A percentile compares a stretch with the other conserved stretches of the same genome.
phyloP scores from a whole-genome alignment of 2,113 vertebrate species.

The Orcinus orca region DNA sequence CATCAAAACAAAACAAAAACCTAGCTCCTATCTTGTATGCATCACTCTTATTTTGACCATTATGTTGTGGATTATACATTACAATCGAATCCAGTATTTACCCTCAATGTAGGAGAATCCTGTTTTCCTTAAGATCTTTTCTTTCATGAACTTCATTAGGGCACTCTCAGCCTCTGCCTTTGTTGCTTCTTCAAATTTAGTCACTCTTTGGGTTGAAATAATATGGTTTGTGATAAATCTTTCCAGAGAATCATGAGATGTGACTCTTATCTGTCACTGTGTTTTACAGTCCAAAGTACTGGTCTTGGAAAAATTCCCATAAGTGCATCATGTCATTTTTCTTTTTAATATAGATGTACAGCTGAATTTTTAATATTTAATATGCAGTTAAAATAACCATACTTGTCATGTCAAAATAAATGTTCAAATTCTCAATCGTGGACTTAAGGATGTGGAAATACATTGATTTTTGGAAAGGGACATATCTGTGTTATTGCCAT shows the following conservation, averaged over 20 bases:
- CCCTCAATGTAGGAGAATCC: background rate
- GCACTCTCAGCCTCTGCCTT: background rate
- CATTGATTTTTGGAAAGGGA: background rate
- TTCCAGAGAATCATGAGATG: background rate
- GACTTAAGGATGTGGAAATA: conserved; percentile 1
- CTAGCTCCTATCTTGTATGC: background rate
- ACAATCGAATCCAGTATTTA: background rate
- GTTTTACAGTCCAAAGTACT: background rate
- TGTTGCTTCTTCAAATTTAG: background rate
- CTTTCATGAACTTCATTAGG: background rate
- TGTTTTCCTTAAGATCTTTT: background rate
- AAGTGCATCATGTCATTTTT: background rate
- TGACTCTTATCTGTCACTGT: background rate
- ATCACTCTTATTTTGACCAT: background rate
- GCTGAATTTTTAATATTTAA: conserved; percentile 24
- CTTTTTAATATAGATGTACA: background rate
- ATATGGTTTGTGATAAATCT: background rate
- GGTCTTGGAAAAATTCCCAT: background rate
- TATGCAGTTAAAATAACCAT: background rate
- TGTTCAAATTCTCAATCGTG: background rate
- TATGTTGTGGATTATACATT: background rate
- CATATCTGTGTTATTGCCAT: background rate
- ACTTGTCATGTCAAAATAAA: conserved; percentile 19
- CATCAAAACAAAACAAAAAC: background rate
- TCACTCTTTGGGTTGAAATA: background rate